Evolutionary conservation across 1,140 invertebrate species (phyloP), one percentile per base, ranked within the genome.

Genomic region (Papilio dardanus): DNA sequence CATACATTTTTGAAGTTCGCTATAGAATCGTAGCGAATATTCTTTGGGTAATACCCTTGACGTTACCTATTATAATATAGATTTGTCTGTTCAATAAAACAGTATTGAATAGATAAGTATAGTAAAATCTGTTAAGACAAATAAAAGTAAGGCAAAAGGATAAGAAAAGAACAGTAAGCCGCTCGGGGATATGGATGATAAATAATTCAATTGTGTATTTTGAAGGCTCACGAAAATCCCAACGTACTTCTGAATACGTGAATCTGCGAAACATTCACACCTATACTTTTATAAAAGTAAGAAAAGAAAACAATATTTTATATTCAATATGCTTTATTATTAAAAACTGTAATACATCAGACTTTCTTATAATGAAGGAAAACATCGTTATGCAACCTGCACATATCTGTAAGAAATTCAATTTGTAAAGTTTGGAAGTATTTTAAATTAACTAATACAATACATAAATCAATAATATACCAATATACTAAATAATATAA

Each of bases 171-270:
- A 58, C 54, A 58, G 24, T 58, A 58, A 58, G 21, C 54, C 54
- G 24, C 21, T 58, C 54, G 24, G 28, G 3, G 54, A 58, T 58
- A 14, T 10, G 24, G 24, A 58, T 58, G 10, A 58, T 58, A 58
- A 58, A 58, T 58, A 58, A 58, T 58, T 58, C 54, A 58, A 58
- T 58, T 58, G 54, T 12, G 54, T 58, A 58, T 58, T 54, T 58
- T 58, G 54, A 24, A 28, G 54, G 54, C 24, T 58, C 54, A 28
- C 54, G 54, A 28, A 58, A 58, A 58, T 58, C 54, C 54, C 8
- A n/a, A n/a, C n/a, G n/a, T 58, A 28, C 21, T 28, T 58, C 54
- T 58, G 54, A 58, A 58, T 58, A 58, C 54, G 54, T 14, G 54
- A 58, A 58, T 58, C 54, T 28, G 10, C 10, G 24, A 58, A 58